Percentiles rank a stretch among this genome's conserved stretches.
These are phyloP conservation scores for Lophotriccus pileatus DNA, from an alignment of 2,797 vertebrate species.

Conservation along the genomic window DNA sequence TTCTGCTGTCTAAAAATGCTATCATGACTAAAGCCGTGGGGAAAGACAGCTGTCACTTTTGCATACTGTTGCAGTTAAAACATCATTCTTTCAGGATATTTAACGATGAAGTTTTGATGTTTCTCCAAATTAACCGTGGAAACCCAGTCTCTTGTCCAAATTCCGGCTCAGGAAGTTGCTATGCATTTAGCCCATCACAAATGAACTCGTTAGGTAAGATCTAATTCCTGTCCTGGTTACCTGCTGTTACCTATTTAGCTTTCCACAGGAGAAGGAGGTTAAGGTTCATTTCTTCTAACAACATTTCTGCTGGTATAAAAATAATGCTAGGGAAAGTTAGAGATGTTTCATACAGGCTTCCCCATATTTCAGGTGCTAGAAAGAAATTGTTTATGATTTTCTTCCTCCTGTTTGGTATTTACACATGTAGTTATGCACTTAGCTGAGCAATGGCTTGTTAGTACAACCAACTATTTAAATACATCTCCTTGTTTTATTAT, in stretches of 20 bases:
- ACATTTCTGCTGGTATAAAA: neutral
- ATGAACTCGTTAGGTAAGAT: neutral
- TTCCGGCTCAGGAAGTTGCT: neutral
- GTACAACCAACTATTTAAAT: neutral
- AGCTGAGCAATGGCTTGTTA: neutral
- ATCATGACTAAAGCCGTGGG: accelerated
- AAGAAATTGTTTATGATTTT: neutral
- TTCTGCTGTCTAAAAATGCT: neutral
- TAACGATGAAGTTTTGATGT: neutral
- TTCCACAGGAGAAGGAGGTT: neutral
- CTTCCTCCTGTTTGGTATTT: neutral
- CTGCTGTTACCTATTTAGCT: neutral
- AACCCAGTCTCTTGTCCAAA: neutral
- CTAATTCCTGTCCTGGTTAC: conserved; percentile 18
- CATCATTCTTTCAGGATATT: neutral
- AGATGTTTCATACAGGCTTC: neutral
- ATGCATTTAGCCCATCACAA: neutral
- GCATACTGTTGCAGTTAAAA: neutral
- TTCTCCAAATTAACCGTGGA: neutral
- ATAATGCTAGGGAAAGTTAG: neutral
- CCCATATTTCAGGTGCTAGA: neutral
- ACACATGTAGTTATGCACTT: neutral
- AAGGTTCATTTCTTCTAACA: conserved; percentile 7
- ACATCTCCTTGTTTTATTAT: neutral
- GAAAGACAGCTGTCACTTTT: neutral